Evolutionary conservation across 2,113 vertebrate genomes (phyloP).

Genomic region (Myrmecophaga tridactyla): DNA sequence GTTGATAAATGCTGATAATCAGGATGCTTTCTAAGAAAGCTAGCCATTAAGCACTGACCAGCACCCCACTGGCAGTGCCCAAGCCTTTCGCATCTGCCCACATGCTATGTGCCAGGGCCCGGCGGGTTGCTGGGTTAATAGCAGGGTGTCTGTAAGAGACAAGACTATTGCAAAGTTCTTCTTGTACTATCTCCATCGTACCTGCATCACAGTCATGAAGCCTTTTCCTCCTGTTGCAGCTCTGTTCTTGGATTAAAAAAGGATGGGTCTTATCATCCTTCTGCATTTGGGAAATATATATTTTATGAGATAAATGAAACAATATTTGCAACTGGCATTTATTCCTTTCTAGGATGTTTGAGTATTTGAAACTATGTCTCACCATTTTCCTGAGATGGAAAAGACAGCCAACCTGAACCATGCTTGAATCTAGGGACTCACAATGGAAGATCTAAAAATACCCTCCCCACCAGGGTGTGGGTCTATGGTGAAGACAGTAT

Average conservation of each 20-base stretch:
- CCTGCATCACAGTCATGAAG: not conserved
- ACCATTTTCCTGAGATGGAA: not conserved
- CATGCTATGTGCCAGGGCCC: not conserved
- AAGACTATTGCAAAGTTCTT: not conserved
- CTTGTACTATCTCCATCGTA: rapidly evolving
- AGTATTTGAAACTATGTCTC: not conserved
- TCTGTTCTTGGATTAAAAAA: not conserved
- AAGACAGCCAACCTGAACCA: not conserved
- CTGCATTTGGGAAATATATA: conserved; percentile 11
- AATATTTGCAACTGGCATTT: not conserved
- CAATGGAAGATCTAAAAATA: too few relatives aligned
- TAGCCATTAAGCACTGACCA: not conserved
- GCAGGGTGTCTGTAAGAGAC: rapidly evolving
- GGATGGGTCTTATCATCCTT: not conserved
- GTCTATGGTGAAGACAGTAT: not conserved
- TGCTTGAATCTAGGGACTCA: not conserved
- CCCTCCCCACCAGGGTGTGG: not conserved
- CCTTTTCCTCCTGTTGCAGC: not conserved
- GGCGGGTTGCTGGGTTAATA: not conserved
- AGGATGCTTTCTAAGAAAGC: not conserved
- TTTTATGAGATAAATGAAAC: conserved; percentile 46
- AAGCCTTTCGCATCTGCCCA: too few relatives aligned
- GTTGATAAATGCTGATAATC: not conserved
- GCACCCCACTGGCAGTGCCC: not conserved
- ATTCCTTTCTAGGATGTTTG: conserved; percentile 1